Conservation (phyloP, 2,113 vertebrate genomes). For the Ornithorhynchus anatinus region DNA sequence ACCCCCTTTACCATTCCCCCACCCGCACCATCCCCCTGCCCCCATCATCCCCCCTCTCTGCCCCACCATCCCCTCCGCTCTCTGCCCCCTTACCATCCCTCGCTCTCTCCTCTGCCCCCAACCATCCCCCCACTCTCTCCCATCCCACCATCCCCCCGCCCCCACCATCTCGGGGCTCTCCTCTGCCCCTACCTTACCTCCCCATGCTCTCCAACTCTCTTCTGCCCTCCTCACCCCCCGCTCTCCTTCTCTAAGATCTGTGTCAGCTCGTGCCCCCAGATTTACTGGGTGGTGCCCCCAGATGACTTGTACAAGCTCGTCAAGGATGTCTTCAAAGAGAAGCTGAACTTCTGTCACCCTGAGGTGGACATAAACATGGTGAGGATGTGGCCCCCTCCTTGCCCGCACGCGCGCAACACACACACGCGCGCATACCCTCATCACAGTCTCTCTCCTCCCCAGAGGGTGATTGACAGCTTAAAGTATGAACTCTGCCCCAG, state of each 20-base stretch:
- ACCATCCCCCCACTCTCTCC: no score
- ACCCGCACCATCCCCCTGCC: background rate
- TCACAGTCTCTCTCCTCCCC: background rate
- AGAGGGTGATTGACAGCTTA: slow-evolving; percentile 66
- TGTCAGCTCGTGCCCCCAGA: slow-evolving; percentile 71
- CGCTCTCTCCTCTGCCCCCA: background rate
- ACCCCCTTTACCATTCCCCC: no score
- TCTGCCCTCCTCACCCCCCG: no score
- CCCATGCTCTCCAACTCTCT: background rate
- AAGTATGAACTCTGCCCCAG: slow-evolving; percentile 73
- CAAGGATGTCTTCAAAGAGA: slow-evolving; percentile 10
- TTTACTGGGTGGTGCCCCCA: background rate
- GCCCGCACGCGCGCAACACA: no score
- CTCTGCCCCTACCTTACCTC: background rate
- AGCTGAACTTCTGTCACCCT: slow-evolving; percentile 68
- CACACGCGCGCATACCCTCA: background rate
- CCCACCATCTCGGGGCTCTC: background rate
- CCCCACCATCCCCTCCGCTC: background rate
- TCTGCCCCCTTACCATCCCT: background rate
- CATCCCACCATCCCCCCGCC: background rate
- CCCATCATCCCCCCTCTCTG: background rate
- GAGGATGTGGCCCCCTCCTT: background rate
- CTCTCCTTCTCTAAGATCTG: slow-evolving; percentile 73
- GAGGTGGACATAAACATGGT: slow-evolving; percentile 62
- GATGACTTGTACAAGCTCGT: rapidly evolving